Evolutionary conservation across 1,140 invertebrate genomes (phyloP).

Genomic region (Plectus sambesii): DNA sequence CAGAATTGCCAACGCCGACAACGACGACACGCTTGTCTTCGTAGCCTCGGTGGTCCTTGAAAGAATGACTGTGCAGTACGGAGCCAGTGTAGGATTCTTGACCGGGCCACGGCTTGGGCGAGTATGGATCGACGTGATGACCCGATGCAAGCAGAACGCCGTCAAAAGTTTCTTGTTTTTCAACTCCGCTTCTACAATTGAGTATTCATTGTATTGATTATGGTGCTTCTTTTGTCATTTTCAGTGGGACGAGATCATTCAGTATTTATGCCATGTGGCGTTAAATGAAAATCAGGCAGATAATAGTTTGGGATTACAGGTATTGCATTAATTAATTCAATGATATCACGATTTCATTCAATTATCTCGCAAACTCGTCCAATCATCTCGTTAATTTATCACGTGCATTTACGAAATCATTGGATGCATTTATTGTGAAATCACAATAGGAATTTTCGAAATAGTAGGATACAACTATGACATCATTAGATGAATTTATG

Average conservation of each 20-base stretch:
- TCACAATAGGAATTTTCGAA: neutral
- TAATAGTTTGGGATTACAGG: neutral
- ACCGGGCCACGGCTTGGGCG: constrained; percentile 35
- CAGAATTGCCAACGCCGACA: constrained; percentile 53
- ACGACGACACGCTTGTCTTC: constrained; percentile 48
- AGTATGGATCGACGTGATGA: constrained; percentile 42
- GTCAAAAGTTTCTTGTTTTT: constrained; percentile 45
- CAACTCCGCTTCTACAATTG: constrained; percentile 17
- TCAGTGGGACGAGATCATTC: too few relatives aligned
- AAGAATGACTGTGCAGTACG: constrained; percentile 49
- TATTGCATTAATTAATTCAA: neutral
- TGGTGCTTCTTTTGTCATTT: too few relatives aligned
- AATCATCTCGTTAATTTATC: too few relatives aligned
- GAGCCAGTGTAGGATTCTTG: constrained; percentile 47
- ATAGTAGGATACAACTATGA: neutral
- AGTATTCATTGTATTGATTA: neutral
- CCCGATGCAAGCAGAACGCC: constrained; percentile 39
- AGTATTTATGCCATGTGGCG: too few relatives aligned
- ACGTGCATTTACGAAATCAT: neutral
- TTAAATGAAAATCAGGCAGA: neutral
- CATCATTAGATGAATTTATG: neutral
- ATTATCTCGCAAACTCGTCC: neutral
- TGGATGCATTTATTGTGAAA: neutral
- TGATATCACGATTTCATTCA: neutral
- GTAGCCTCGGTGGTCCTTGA: constrained; percentile 40